These are phyloP conservation scores for Graphium colonna DNA, from an alignment of 2,888 invertebrate genomes.

Conservation along the genomic window DNA sequence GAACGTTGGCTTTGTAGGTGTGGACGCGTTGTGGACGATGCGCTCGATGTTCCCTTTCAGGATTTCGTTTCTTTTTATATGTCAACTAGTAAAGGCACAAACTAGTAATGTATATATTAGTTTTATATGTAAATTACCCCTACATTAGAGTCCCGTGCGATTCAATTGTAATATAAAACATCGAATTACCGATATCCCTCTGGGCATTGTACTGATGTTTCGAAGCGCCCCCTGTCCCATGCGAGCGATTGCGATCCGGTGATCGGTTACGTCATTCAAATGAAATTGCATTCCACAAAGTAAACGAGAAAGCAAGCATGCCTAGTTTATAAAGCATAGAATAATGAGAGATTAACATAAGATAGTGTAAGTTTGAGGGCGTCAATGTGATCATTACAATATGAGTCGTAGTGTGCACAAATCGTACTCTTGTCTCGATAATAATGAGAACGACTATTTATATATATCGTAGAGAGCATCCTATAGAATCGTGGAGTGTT, in stretches of 20 bases:
- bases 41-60: constrained; percentile 25
- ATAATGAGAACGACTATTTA: constrained; percentile 55
- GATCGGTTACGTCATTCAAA: constrained; percentile 66
- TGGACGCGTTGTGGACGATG: constrained; percentile 17
- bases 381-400: constrained; percentile 74
- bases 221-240: constrained; percentile 51
- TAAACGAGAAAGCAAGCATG: constrained; percentile 59
- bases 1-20: constrained; percentile 28
- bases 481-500: constrained; percentile 68
- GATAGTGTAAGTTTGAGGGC: constrained; percentile 64
- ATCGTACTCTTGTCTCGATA: constrained; percentile 61
- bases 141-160: constrained; percentile 58
- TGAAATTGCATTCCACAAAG: constrained; percentile 73
- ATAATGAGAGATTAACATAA: constrained; percentile 53
- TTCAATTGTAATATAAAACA: constrained; percentile 65
- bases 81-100: constrained; percentile 71
- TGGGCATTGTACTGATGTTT: constrained; percentile 74
- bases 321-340: constrained; percentile 55
- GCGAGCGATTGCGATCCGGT: constrained; percentile 50
- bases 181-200: constrained; percentile 64
- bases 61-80: constrained; percentile 43
- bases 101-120: constrained; percentile 76
- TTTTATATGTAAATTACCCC: constrained; percentile 72
- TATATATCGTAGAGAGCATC: constrained; percentile 60
- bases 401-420: constrained; percentile 75